phyloP scores from a whole-genome alignment of 2,113 vertebrate species.

The Clarias batrachus region DNA sequence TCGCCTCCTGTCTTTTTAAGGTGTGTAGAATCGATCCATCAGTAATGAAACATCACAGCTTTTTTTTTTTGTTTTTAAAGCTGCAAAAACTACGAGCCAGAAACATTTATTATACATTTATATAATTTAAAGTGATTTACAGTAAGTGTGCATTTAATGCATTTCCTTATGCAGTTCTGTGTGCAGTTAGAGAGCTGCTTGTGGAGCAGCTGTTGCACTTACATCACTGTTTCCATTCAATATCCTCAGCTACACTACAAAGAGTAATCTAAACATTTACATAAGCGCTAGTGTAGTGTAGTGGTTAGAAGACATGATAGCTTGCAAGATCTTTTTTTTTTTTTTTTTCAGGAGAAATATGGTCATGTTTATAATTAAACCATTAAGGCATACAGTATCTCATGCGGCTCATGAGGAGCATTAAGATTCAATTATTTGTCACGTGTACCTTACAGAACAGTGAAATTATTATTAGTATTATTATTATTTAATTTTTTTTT shows the following conservation, averaged over 20 bases:
- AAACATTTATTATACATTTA: too few relatives aligned
- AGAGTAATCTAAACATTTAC: slow-evolving; percentile 12
- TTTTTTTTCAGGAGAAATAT: background rate
- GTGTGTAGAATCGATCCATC: background rate
- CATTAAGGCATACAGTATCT: background rate
- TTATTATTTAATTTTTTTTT: too few relatives aligned
- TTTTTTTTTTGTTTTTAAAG: background rate
- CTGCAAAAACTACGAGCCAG: background rate
- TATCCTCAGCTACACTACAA: slow-evolving; percentile 4
- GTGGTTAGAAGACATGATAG: background rate
- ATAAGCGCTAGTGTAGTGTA: background rate
- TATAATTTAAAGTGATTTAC: background rate
- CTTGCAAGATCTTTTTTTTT: background rate
- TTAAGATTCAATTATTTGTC: too few relatives aligned
- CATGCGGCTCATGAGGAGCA: background rate
- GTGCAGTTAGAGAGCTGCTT: background rate
- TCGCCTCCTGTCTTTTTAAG: background rate
- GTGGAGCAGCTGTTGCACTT: slow-evolving; percentile 11
- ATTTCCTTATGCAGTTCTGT: background rate
- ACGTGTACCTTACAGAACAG: too few relatives aligned
- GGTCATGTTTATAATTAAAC: background rate
- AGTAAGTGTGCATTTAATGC: background rate
- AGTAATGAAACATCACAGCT: background rate
- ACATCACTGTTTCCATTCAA: slow-evolving; percentile 10
- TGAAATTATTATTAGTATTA: too few relatives aligned